phyloP scores from a whole-genome alignment of 2,888 invertebrate species.

The Stramonita haemastoma region DNA sequence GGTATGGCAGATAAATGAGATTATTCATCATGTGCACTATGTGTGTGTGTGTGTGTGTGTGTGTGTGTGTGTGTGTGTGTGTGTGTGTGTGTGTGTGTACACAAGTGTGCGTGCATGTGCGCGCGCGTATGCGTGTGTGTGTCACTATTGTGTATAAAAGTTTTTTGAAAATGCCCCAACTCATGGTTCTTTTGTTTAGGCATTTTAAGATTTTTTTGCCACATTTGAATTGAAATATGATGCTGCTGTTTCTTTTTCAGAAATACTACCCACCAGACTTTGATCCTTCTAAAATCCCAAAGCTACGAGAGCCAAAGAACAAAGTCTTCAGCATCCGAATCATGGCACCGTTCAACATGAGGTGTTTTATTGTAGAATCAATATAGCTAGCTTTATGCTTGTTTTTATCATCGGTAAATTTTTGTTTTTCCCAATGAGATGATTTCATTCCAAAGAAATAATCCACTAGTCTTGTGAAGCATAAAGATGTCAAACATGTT shows the following conservation, averaged over 20 bases:
- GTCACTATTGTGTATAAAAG: no score
- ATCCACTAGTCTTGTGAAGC: no score
- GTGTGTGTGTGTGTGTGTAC: constrained; percentile 11
- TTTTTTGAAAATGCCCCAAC: no score
- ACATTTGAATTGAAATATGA: not conserved
- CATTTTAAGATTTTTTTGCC: no score
- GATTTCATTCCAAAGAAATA: no score
- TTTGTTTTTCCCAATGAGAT: not conserved
- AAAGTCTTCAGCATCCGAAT: constrained; percentile 97
- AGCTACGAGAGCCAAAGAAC: constrained; percentile 87
- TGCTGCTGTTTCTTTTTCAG: constrained; percentile 79
- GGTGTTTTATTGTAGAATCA: constrained; percentile 76
- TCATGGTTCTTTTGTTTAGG: no score
- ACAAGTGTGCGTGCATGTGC: not conserved
- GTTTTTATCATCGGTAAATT: not conserved
- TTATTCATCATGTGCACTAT: not conserved
- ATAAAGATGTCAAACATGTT: no score
- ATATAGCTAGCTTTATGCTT: not conserved
- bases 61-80: constrained; percentile 32
- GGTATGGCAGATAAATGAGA: no score
- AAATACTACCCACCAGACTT: constrained; percentile 99
- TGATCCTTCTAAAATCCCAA: constrained; percentile 99
- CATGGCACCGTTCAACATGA: constrained; percentile 99
- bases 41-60: constrained; percentile 2
- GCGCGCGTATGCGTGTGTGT: constrained; percentile 5